Conservation (phyloP, 1,140 invertebrate genomes). For the Metaphire vulgaris region DNA sequence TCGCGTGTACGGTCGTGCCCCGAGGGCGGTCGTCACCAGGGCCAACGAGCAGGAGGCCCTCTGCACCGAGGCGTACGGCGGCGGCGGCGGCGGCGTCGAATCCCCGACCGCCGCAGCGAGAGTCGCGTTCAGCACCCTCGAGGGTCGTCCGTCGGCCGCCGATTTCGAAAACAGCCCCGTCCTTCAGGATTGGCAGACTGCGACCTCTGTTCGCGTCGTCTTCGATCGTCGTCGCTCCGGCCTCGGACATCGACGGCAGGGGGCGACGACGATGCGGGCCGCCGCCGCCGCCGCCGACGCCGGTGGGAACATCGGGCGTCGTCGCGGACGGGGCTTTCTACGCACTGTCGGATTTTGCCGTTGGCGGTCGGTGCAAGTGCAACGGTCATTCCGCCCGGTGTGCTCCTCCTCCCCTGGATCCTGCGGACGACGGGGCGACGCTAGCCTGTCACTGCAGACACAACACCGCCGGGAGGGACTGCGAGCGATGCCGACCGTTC, state of each 20-base stretch:
- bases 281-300: conserved; percentile 63
- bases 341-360: conserved; percentile 83
- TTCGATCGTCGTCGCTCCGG: conserved; percentile 64
- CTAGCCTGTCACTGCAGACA: conserved; percentile 92
- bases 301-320: conserved; percentile 46
- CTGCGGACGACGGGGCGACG: conserved; percentile 66
- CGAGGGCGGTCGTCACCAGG: conserved; percentile 45
- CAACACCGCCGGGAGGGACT: conserved; percentile 95
- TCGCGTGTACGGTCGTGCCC: conserved; percentile 46
- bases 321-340: conserved; percentile 22
- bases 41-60: conserved; percentile 54
- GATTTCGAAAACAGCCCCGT: conserved; percentile 93
- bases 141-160: conserved; percentile 82
- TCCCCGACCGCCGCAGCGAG: conserved; percentile 55
- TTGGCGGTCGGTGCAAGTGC: conserved; percentile 97
- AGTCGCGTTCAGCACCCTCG: conserved; percentile 92
- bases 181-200: conserved; percentile 98
- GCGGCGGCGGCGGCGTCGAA: conserved; percentile 39
- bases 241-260: too few species aligned
- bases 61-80: conserved; percentile 73
- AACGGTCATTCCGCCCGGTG: conserved; percentile 95
- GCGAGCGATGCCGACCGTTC: conserved; percentile 96
- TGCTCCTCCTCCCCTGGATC: conserved; percentile 54
- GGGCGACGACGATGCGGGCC: too few species aligned
- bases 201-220: conserved; percentile 88